These are phyloP conservation scores for Deroplatys truncata DNA, from an alignment of 2,888 invertebrate species.

Conservation along the genomic window DNA sequence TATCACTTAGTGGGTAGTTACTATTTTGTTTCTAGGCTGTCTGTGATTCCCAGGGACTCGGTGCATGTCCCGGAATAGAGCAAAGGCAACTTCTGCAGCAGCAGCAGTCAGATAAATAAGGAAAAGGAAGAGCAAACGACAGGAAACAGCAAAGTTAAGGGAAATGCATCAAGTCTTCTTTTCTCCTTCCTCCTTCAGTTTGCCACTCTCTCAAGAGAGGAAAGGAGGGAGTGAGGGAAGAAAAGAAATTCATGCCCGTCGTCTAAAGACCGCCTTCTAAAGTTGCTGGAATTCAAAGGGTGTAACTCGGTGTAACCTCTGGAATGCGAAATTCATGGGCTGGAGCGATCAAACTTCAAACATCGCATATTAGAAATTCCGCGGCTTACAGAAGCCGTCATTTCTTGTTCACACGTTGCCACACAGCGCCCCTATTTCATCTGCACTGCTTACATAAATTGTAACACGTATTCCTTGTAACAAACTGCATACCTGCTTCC, in stretches of 20 bases:
- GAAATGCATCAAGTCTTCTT: slow-evolving; percentile 3
- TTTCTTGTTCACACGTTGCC: too few species aligned
- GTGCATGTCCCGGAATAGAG: background rate
- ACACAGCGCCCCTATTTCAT: too few species aligned
- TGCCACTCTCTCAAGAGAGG: background rate
- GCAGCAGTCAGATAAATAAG: background rate
- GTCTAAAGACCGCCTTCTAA: background rate
- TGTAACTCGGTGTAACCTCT: background rate
- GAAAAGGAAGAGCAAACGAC: background rate
- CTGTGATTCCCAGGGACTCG: background rate
- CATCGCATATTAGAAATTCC: background rate
- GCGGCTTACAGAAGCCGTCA: too few species aligned
- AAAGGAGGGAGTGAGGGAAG: background rate
- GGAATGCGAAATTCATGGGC: background rate
- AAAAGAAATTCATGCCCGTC: background rate
- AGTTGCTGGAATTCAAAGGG: background rate
- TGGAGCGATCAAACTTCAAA: background rate
- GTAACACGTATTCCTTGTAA: too few species aligned
- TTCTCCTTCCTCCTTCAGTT: background rate
- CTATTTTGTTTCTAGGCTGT: background rate
- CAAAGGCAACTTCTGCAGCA: too few species aligned
- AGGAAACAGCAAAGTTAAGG: slow-evolving; percentile 12
- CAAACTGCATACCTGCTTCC: too few species aligned
- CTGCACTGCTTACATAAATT: too few species aligned
- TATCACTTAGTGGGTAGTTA: background rate